These are phyloP conservation scores for Calonectris borealis DNA, from an alignment of 2,113 vertebrate species.

Conservation along the genomic window DNA sequence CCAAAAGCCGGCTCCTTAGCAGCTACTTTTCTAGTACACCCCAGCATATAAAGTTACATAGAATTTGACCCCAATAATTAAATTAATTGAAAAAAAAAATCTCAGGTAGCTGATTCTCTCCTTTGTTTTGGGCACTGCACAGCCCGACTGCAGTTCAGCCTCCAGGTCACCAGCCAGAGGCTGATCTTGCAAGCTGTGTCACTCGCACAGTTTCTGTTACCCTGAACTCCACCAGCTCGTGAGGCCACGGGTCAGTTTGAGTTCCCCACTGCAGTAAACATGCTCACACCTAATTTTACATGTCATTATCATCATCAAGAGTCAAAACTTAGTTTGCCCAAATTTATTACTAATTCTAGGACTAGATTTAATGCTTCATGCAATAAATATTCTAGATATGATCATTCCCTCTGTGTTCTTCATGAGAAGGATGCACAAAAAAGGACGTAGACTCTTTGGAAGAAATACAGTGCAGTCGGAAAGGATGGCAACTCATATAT, in stretches of 20 bases:
- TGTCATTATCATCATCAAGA: not conserved
- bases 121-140: not conserved
- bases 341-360: not conserved
- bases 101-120: not conserved
- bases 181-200: not conserved
- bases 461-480: not conserved
- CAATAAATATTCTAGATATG: not conserved
- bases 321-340: not conserved
- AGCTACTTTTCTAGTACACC: not conserved
- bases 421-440: not conserved
- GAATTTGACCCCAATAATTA: not conserved
- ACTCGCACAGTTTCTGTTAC: not conserved
- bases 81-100: not conserved
- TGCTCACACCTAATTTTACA: not conserved
- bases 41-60: not conserved
- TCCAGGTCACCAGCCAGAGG: not conserved
- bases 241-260: accelerated
- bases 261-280: not conserved
- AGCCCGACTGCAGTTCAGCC: not conserved
- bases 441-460: not conserved
- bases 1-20: not conserved
- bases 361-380: not conserved
- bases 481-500: not conserved
- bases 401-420: not conserved
- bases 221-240: not conserved